A percentile compares a stretch with the other conserved stretches of the same genome.
phyloP scores from a whole-genome alignment of 2,113 vertebrate species.

The Puffinus mauretanicus region DNA sequence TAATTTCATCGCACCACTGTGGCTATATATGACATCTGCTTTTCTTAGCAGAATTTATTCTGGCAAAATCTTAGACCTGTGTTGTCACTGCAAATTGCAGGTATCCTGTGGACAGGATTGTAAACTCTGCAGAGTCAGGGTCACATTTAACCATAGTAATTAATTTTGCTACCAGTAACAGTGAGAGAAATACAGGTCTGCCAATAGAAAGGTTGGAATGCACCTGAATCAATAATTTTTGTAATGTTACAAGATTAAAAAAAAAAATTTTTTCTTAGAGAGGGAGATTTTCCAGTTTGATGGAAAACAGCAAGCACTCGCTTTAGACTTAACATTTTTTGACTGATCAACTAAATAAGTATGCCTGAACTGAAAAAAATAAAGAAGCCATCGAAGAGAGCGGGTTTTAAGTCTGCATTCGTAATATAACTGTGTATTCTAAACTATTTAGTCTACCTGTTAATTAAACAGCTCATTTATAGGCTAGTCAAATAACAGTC shows the following conservation, averaged over 20 bases:
- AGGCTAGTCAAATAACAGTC: neutral
- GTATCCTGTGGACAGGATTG: neutral
- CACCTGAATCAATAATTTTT: neutral
- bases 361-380: neutral
- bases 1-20: neutral
- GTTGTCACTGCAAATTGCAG: neutral
- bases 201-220: neutral
- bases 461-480: neutral
- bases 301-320: neutral
- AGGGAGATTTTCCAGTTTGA: neutral
- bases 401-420: neutral
- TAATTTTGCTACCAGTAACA: neutral
- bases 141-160: neutral
- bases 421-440: neutral
- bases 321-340: neutral
- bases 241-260: neutral
- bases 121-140: neutral
- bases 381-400: neutral
- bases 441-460: neutral
- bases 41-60: neutral
- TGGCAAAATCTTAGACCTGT: neutral
- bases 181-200: neutral
- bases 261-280: too few relatives aligned
- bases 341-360: neutral
- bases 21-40: accelerated